Evolutionary conservation across 1,140 invertebrate species (phyloP).

Genomic region (Brevipalpus yothersi): DNA sequence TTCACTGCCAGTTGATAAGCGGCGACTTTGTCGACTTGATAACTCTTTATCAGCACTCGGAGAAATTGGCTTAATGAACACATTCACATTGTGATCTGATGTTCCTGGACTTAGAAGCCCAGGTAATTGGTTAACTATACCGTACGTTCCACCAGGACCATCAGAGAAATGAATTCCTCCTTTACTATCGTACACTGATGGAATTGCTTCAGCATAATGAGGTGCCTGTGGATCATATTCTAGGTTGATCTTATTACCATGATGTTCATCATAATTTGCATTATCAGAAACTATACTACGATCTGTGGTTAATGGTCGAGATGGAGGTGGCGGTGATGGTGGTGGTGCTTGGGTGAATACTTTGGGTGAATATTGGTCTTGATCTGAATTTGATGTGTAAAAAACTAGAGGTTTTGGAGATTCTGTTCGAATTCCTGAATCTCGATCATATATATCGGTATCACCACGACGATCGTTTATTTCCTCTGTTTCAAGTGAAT

Average conservation of each 20-base stretch:
- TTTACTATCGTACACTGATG: constrained; percentile 13
- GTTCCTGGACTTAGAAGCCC: neutral
- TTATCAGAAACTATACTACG: too few relatives aligned
- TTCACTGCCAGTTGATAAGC: neutral
- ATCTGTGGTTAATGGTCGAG: neutral
- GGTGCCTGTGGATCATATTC: constrained; percentile 12
- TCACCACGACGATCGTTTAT: too few relatives aligned
- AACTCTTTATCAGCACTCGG: neutral
- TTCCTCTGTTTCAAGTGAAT: neutral
- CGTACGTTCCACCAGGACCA: constrained; percentile 7
- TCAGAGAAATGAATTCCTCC: constrained; percentile 15
- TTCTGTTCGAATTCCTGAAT: too few relatives aligned
- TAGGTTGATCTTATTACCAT: neutral
- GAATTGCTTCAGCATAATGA: constrained; percentile 14
- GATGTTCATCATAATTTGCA: neutral
- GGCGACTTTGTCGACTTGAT: neutral
- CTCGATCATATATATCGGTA: too few relatives aligned
- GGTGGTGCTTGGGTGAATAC: neutral
- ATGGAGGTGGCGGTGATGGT: neutral
- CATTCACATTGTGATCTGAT: neutral
- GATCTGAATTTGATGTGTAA: too few relatives aligned
- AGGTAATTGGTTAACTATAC: constrained; percentile 1
- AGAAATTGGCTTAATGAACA: neutral
- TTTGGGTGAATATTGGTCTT: too few relatives aligned
- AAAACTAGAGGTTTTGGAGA: too few relatives aligned